Percentiles rank a stretch among this genome's conserved stretches.
These are phyloP conservation scores for Scaptomyza hsui DNA, from an alignment of 1,140 invertebrate genomes.

Conservation along the genomic window DNA sequence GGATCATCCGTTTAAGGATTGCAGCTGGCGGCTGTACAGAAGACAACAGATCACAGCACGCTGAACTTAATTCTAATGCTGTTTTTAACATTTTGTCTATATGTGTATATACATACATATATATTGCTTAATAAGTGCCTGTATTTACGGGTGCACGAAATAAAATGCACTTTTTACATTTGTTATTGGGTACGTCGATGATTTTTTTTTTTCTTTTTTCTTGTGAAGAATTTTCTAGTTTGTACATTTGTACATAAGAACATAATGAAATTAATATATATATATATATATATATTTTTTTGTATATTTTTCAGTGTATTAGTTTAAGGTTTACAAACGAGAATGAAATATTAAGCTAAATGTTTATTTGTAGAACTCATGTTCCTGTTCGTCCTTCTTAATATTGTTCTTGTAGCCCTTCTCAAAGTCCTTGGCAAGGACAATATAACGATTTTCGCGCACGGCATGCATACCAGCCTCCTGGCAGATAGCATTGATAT, in stretches of 20 bases:
- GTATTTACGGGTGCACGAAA: not conserved
- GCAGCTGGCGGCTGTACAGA: too few species aligned
- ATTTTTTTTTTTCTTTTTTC: not conserved
- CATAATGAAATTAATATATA: constrained; percentile 24
- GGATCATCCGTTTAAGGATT: too few species aligned
- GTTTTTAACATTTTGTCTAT: constrained; percentile 11
- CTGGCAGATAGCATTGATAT: constrained; percentile 99
- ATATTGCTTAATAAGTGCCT: constrained; percentile 10
- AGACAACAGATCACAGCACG: not conserved
- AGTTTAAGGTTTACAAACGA: constrained; percentile 48
- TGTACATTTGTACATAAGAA: not conserved
- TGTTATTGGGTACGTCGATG: constrained; percentile 1
- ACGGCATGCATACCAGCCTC: constrained; percentile 98
- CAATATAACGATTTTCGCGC: constrained; percentile 97
- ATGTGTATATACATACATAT: constrained; percentile 8
- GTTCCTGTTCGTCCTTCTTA: constrained; percentile 99
- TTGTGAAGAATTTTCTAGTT: too few species aligned
- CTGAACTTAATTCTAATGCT: constrained; percentile 15
- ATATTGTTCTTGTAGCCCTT: constrained; percentile 99
- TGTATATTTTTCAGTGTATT: constrained; percentile 47
- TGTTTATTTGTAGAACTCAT: constrained; percentile 99
- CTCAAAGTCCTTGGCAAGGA: constrained; percentile 99
- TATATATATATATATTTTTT: constrained; percentile 36
- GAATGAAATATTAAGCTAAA: constrained; percentile 3
- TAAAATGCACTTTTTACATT: constrained; percentile 37